Base-by-base conservation (phyloP, 2,888 invertebrate species). In the Ceratothoa steindachneri region DNA sequence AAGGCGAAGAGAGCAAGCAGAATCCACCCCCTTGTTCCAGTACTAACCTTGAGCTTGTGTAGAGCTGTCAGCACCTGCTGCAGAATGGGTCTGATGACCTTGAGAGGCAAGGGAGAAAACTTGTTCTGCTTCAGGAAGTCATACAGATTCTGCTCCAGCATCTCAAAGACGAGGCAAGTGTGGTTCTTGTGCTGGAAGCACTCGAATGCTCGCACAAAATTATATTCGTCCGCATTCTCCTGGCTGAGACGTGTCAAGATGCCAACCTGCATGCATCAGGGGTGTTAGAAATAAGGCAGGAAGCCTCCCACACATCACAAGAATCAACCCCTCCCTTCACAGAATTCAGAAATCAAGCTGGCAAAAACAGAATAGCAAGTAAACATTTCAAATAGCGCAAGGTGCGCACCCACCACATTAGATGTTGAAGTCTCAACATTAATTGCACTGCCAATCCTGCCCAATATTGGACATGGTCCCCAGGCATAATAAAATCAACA, bases 81-180 rank as follows among this genome's bases (percentile, higher is more conserved):
- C 83, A 99, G 89, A 83, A 99, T 97, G 74, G 99, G 99, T 84
- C 99, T 89, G 86, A 99, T 99, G 86, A 94, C 97, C 85, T 97
- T 97, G 81, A 99, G 89, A 72, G 99, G 97, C 83, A 99, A 87
- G 80, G 99, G 99, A 84, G 95, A 95, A 87, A 99, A 99, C 88
- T 99, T 99, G 87, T 99, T 98, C 87, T 97, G 97, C 85, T 99
- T 99, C 81, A 99, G 90, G 86, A 98, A 99, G 88, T 99, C 99
- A 86, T 99, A 99, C 81, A 99, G 88, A 87, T 99, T 99, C 88
- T 99, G 99, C 85, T 99, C 99, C 83, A 99, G 90, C 97, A 99
- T 98, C 87, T 99, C 99, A 85, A 98, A 99, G 84, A 98, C 98
- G 86, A 99, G 89, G 86, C 98, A 99, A 72, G 98, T 99, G 88